phyloP scores from a whole-genome alignment of 2,113 vertebrate genomes.

The Micronycteris hirsuta region DNA sequence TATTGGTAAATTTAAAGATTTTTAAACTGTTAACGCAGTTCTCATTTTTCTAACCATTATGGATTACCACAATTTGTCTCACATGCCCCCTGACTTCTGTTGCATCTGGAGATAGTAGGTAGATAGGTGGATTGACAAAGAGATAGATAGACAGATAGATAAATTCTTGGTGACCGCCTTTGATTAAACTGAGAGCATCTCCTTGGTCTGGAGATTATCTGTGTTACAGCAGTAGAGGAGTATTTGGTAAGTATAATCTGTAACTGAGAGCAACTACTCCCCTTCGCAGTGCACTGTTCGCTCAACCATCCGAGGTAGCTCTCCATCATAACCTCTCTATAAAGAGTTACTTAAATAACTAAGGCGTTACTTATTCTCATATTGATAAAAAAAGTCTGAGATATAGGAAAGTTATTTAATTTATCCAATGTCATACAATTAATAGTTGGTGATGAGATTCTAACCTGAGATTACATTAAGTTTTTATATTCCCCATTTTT shows the following conservation, averaged over 20 bases:
- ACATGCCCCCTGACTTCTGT: not conserved
- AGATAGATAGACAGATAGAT: too few relatives aligned
- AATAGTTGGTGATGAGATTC: not conserved
- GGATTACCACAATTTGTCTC: not conserved
- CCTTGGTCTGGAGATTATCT: not conserved
- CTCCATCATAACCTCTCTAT: not conserved
- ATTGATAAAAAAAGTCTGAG: not conserved
- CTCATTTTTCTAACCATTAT: not conserved
- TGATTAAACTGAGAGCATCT: not conserved
- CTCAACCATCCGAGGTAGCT: fast-evolving
- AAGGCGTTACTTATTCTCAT: not conserved
- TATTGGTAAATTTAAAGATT: not conserved
- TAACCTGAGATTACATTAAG: not conserved
- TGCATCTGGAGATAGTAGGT: not conserved
- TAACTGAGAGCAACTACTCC: not conserved
- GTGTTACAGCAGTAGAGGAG: not conserved
- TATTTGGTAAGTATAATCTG: not conserved
- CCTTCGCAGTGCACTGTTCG: not conserved
- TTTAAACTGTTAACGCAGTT: not conserved
- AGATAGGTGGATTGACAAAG: not conserved
- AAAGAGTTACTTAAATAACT: not conserved
- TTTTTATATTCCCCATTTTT: not conserved
- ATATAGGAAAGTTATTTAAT: not conserved
- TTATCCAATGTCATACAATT: not conserved
- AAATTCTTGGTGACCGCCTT: not conserved